These are phyloP conservation scores for Pachyseris speciosa DNA, from an alignment of 64 coral and sea anemone species.

Conservation along the genomic window DNA sequence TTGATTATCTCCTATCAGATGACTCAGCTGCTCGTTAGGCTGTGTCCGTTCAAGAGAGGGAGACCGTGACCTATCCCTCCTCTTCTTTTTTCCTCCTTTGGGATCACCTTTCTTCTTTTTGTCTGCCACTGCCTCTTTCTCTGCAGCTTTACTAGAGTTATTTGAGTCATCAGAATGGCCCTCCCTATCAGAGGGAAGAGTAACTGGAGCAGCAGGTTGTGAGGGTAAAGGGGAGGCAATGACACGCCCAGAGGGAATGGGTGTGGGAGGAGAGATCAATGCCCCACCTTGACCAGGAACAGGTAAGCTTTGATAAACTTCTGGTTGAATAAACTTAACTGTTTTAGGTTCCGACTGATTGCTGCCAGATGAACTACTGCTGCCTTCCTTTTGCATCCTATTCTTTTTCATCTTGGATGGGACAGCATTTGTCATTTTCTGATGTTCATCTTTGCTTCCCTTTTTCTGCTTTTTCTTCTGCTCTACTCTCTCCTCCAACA, in stretches of 20 bases:
- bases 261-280: slow-evolving; percentile 62
- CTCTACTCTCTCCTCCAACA: neutral
- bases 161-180: neutral
- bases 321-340: slow-evolving; percentile 90
- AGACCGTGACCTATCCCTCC: slow-evolving; percentile 64
- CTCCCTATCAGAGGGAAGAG: slow-evolving; percentile 7
- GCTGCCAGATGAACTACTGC: slow-evolving; percentile 11
- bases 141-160: neutral
- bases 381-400: slow-evolving; percentile 19
- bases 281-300: slow-evolving; percentile 45
- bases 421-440: neutral
- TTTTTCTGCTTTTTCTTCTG: slow-evolving; percentile 1
- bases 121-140: neutral
- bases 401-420: slow-evolving; percentile 28
- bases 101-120: slow-evolving; percentile 44
- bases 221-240: slow-evolving; percentile 64
- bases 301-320: slow-evolving; percentile 60
- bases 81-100: slow-evolving; percentile 74
- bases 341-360: slow-evolving; percentile 34
- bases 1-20: neutral
- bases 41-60: slow-evolving; percentile 37
- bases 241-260: slow-evolving; percentile 78
- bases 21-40: neutral
- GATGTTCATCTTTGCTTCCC: slow-evolving; percentile 15
- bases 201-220: neutral